Evolutionary conservation across 2,888 invertebrate species (phyloP).

Genomic region (Hesperia comma): DNA sequence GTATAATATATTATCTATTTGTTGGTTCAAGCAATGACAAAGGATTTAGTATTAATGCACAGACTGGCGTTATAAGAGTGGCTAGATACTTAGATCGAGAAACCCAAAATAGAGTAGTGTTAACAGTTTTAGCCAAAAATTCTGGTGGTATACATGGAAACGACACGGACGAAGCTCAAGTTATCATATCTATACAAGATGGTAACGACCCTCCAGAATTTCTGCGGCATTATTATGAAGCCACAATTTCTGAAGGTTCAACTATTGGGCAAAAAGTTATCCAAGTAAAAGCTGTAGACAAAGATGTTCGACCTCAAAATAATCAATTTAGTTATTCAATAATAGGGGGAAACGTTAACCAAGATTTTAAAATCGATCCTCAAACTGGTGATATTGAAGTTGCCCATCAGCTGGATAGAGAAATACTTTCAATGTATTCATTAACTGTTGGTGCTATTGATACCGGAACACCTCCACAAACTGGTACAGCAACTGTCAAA

Average conservation of each 20-base stretch:
- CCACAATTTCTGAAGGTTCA: slow-evolving; percentile 92
- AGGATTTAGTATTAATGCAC: slow-evolving; percentile 93
- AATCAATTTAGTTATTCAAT: slow-evolving; percentile 96
- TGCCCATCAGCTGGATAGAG: slow-evolving; percentile 90
- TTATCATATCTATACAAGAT: slow-evolving; percentile 96
- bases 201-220: slow-evolving; percentile 98
- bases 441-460: slow-evolving; percentile 94
- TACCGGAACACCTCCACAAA: slow-evolving; percentile 94
- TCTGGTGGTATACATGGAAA: slow-evolving; percentile 96
- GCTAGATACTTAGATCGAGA: slow-evolving; percentile 92
- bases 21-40: slow-evolving; percentile 96
- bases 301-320: slow-evolving; percentile 95
- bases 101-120: slow-evolving; percentile 93
- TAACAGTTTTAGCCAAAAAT: slow-evolving; percentile 97
- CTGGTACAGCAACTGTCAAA: slow-evolving; percentile 93
- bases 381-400: slow-evolving; percentile 93
- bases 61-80: slow-evolving; percentile 93
- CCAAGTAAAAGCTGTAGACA: slow-evolving; percentile 93
- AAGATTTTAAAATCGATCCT: slow-evolving; percentile 94
- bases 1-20: slow-evolving; percentile 94
- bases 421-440: slow-evolving; percentile 89
- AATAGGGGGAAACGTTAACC: slow-evolving; percentile 91
- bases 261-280: slow-evolving; percentile 88
- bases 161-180: slow-evolving; percentile 97
- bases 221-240: slow-evolving; percentile 89